phyloP scores from a whole-genome alignment of 2,797 vertebrate genomes.

The Sebastes vulpes region DNA sequence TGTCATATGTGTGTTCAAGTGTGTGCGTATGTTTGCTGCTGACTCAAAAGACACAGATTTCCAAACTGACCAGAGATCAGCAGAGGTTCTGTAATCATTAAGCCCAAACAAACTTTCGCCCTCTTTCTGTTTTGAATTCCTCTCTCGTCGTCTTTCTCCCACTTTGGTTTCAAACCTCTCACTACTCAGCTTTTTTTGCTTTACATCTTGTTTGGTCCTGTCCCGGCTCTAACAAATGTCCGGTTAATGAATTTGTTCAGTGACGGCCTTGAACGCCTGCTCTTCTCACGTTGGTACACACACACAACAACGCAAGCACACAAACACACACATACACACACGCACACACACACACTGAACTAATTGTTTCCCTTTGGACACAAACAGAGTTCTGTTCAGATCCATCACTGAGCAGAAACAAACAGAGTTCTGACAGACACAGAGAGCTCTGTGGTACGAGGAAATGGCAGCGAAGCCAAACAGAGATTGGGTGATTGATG shows the following conservation, averaged over 20 bases:
- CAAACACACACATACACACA: constrained; percentile 46
- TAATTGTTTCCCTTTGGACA: constrained; percentile 78
- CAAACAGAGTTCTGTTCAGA: constrained; percentile 65
- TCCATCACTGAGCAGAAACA: constrained; percentile 59
- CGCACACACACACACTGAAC: constrained; percentile 61
- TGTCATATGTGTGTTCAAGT: not conserved
- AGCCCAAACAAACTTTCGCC: constrained; percentile 17
- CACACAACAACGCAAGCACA: constrained; percentile 22
- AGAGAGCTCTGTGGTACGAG: constrained; percentile 48
- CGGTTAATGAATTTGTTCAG: constrained; percentile 71
- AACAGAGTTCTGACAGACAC: constrained; percentile 57
- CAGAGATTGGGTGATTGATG: constrained; percentile 50
- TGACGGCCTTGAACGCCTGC: constrained; percentile 61
- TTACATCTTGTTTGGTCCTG: constrained; percentile 34
- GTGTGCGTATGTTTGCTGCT: not conserved
- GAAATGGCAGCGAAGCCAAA: constrained; percentile 48
- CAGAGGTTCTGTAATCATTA: constrained; percentile 34
- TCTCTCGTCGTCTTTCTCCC: not conserved
- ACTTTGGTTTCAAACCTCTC: constrained; percentile 6
- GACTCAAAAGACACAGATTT: constrained; percentile 7
- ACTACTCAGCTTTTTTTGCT: not conserved
- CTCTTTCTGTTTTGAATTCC: constrained; percentile 9
- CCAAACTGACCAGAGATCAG: constrained; percentile 1
- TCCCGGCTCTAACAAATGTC: constrained; percentile 57
- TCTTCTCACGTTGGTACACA: constrained; percentile 52